Evolutionary conservation across 2,797 vertebrate genomes (phyloP), one percentile per base, ranked within the genome.

Genomic region (Enteromius mattozi): DNA sequence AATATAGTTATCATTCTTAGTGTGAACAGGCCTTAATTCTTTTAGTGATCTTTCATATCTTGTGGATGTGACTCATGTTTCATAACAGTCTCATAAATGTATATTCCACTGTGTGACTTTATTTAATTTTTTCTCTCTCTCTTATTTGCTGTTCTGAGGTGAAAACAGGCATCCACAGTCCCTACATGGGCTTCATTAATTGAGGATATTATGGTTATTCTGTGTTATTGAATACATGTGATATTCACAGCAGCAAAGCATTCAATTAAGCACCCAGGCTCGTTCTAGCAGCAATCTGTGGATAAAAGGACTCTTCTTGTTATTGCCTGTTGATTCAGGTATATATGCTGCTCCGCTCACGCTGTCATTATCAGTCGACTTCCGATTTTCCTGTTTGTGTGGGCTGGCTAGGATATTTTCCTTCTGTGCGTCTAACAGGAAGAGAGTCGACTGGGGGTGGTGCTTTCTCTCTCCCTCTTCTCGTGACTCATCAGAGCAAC

Each of bases 391-490:
- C 72, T 83, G 81, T 83, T 83, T 77, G 81, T 83, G 81, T 83
- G 81, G 81, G 81, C 13, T 69, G 35, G 13, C 24, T 35, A 83
- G 65, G 63, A 77, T 78, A 81, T 83, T 84, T 87, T 87, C 61
- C 82, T 76, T 47, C 35, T 78, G 79, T 51, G 72, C 17, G n/a
- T 76, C 45, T 76, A 70, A 84, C 75, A 86, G 82, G 86, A 87
- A 88, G 85, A 85, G 86, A 79, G 82, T 84, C 54, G 86, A 84
- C 54, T 24, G 86, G 80, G 76, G 79, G 83, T 80, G 83, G 83
- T 81, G 72, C 61, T 33, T 17, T 77, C 82, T 79, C 33, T 63
- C 69, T 83, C 78, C 75, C 69, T 83, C 63, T 65, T 78, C 37
- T 81, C 33, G 54, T 86, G 77, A 80, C 74, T 80, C 85, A 88